These are phyloP conservation scores for Lonchura striata DNA, from an alignment of 2,113 vertebrate genomes.

Conservation along the genomic window DNA sequence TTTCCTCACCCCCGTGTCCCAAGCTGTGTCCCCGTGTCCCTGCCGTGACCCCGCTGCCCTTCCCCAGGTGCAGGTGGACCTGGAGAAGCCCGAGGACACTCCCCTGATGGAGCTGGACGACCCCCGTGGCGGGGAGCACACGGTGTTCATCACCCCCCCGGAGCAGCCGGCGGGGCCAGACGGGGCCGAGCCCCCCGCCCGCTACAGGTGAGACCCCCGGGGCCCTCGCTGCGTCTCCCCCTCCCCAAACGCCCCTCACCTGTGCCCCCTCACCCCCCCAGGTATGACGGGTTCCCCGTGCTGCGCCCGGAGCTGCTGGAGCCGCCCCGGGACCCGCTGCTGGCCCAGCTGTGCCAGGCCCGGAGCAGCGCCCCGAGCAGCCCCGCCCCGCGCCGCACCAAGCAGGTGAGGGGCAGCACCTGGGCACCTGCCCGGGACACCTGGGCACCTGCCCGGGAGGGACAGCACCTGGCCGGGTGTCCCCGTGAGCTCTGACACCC, in stretches of 20 bases:
- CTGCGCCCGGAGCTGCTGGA: slow-evolving; percentile 85
- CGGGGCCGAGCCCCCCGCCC: slow-evolving; percentile 76
- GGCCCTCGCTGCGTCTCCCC: rapidly evolving
- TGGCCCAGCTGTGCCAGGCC: slow-evolving; percentile 72
- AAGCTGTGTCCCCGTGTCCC: neutral
- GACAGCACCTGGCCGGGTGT: no score
- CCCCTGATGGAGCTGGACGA: slow-evolving; percentile 88
- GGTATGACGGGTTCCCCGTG: slow-evolving; percentile 88
- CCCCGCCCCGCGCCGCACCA: slow-evolving; percentile 89
- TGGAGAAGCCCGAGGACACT: slow-evolving; percentile 84
- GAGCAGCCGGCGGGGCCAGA: slow-evolving; percentile 82
- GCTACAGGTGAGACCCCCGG: slow-evolving; percentile 77
- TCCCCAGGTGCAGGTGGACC: slow-evolving; percentile 81
- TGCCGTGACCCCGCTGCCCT: rapidly evolving
- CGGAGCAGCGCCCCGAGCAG: slow-evolving; percentile 88
- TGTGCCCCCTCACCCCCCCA: neutral
- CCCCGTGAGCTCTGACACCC: no score
- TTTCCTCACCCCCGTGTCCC: slow-evolving; percentile 68
- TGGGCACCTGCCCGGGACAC: no score
- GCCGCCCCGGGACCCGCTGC: slow-evolving; percentile 80
- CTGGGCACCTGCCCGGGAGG: no score
- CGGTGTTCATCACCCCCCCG: slow-evolving; percentile 91
- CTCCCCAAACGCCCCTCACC: neutral
- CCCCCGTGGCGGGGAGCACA: slow-evolving; percentile 86
- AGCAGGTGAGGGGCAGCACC: slow-evolving; percentile 78